Percentiles rank a stretch among this genome's conserved stretches.
These are phyloP conservation scores for Sipha flava DNA, from an alignment of 1,140 invertebrate genomes.

Conservation along the genomic window DNA sequence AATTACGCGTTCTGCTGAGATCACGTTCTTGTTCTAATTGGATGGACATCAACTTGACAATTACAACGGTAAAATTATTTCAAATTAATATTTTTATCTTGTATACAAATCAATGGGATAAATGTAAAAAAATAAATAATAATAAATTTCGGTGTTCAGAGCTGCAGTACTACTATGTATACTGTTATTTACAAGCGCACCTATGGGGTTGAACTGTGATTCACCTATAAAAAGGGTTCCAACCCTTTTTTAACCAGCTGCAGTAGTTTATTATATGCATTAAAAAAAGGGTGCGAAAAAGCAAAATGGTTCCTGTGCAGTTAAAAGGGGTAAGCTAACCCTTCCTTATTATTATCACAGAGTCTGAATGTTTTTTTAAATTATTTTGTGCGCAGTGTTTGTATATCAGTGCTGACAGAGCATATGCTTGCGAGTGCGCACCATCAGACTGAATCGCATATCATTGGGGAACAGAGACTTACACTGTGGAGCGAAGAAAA, in stretches of 20 bases:
- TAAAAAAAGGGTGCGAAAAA: conserved; percentile 25
- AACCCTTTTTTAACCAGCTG: conserved; percentile 28
- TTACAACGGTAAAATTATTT: no score
- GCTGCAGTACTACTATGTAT: background rate
- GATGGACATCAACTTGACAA: no score
- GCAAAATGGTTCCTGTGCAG: conserved; percentile 4
- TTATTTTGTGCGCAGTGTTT: conserved; percentile 18
- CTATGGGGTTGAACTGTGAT: background rate
- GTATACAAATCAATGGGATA: no score
- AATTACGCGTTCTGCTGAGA: no score
- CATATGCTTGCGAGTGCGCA: conserved; percentile 13
- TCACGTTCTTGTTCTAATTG: no score
- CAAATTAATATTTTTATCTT: no score
- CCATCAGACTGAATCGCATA: conserved; percentile 15
- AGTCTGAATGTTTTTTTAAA: background rate
- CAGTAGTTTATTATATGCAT: background rate
- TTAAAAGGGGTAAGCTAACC: conserved; percentile 19
- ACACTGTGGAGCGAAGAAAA: background rate
- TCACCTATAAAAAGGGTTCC: conserved; percentile 10
- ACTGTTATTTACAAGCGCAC: background rate
- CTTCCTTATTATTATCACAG: background rate
- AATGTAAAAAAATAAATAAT: background rate
- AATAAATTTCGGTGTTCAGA: background rate
- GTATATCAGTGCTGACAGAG: background rate
- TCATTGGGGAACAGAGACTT: conserved; percentile 17